Conservation (phyloP, 2,113 vertebrate genomes). For the Xiphophorus hellerii region DNA sequence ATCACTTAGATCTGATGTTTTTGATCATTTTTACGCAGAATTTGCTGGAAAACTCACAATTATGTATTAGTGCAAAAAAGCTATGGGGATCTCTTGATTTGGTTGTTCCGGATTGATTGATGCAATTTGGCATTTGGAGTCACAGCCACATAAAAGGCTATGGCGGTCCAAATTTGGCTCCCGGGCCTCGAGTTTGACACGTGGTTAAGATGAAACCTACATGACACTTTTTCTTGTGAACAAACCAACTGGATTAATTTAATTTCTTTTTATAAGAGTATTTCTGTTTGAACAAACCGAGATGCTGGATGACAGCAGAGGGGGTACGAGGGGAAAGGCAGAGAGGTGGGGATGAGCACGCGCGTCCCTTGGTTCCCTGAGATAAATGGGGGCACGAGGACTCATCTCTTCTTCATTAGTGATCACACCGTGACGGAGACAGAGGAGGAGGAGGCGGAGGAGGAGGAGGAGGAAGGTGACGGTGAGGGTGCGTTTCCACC, state of each 20-base stretch:
- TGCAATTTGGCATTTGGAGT: too few relatives aligned
- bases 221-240: constrained; percentile 12
- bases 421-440: constrained; percentile 73
- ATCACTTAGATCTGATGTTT: too few relatives aligned
- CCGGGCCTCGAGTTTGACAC: too few relatives aligned
- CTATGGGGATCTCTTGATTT: too few relatives aligned
- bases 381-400: constrained; percentile 79
- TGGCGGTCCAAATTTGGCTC: too few relatives aligned
- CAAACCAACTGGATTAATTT: constrained; percentile 25
- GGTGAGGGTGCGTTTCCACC: constrained; percentile 56
- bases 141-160: too few relatives aligned
- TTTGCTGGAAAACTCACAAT: too few relatives aligned
- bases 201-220: constrained; percentile 14
- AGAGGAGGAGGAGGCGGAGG: constrained; percentile 38
- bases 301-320: constrained; percentile 15
- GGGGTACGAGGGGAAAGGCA: constrained; percentile 31
- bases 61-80: too few relatives aligned
- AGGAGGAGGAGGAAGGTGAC: constrained; percentile 38
- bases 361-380: constrained; percentile 58
- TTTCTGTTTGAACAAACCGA: constrained; percentile 15
- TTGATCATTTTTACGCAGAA: too few relatives aligned
- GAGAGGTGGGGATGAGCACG: constrained; percentile 48
- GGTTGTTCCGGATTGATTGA: too few relatives aligned
- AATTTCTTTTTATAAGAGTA: constrained; percentile 21
- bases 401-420: constrained; percentile 82